Conservation (phyloP, 1,140 invertebrate species). For the Metopolophium dirhodum region DNA sequence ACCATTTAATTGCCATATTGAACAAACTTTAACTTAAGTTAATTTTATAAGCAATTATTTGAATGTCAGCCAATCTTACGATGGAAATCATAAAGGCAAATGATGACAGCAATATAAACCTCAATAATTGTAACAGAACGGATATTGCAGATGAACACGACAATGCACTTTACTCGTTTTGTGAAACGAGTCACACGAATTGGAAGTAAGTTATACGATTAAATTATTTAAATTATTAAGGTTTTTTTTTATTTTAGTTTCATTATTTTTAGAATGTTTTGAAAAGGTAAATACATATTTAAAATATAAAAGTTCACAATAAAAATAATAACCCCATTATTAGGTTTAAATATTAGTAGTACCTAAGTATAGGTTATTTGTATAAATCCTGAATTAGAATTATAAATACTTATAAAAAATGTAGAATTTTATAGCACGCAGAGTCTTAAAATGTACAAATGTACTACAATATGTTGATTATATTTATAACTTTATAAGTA, state of each 20-base stretch:
- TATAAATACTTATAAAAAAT: neutral
- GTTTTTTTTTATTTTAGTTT: neutral
- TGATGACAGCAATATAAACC: neutral
- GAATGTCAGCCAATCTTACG: no score
- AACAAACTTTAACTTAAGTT: neutral
- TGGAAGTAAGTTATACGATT: conserved; percentile 39
- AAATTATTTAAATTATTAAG: neutral
- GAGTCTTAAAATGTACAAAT: neutral
- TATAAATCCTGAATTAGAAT: neutral
- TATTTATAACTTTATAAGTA: neutral
- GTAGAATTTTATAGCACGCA: neutral
- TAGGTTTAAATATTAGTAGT: neutral
- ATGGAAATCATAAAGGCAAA: neutral
- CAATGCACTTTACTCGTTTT: conserved; percentile 42
- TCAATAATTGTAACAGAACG: neutral
- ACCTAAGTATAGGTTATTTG: neutral
- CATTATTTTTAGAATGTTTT: neutral
- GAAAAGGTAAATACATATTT: neutral
- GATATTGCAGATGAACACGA: conserved; percentile 2
- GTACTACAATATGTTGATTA: neutral
- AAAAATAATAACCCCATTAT: neutral
- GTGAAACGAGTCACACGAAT: conserved; percentile 26
- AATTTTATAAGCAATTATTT: neutral
- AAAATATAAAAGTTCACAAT: neutral
- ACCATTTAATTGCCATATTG: neutral